Conservation (phyloP, 1,140 invertebrate species). For the Mycetomoellerius zeteki region DNA sequence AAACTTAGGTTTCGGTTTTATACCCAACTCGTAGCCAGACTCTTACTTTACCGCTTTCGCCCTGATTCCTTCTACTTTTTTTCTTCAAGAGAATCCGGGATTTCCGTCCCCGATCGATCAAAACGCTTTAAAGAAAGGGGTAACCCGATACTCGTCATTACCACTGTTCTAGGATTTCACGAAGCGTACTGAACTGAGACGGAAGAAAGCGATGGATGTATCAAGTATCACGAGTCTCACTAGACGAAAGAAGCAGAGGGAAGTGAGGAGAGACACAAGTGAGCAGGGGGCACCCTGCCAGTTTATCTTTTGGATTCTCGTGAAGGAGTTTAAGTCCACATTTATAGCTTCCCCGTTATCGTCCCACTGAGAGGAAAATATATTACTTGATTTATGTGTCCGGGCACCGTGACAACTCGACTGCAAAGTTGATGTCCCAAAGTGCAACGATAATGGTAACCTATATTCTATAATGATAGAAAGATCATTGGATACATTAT, state of each 20-base stretch:
- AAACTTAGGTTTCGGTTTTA: slow-evolving; percentile 32
- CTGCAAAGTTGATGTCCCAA: slow-evolving; percentile 48
- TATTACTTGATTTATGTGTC: slow-evolving; percentile 75
- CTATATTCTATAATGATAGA: slow-evolving; percentile 33
- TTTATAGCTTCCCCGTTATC: slow-evolving; percentile 72
- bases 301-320: slow-evolving; percentile 68
- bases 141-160: slow-evolving; percentile 62
- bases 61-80: slow-evolving; percentile 2
- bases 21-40: neutral
- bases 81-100: slow-evolving; percentile 12
- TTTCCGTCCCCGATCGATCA: slow-evolving; percentile 59
- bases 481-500: slow-evolving; percentile 60
- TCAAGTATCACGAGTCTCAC: slow-evolving; percentile 44
- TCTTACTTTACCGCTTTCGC: slow-evolving; percentile 18
- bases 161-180: slow-evolving; percentile 55
- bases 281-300: slow-evolving; percentile 21
- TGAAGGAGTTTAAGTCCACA: slow-evolving; percentile 73
- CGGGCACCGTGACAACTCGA: slow-evolving; percentile 33
- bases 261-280: neutral
- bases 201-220: slow-evolving; percentile 50
- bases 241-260: neutral
- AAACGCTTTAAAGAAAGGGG: slow-evolving; percentile 42
- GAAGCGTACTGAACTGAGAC: slow-evolving; percentile 47
- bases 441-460: slow-evolving; percentile 57
- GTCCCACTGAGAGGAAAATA: slow-evolving; percentile 48